Evolutionary conservation across 2,888 invertebrate genomes (phyloP), one percentile per base, ranked within the genome.

Genomic region (Neuroscelio doddi): DNA sequence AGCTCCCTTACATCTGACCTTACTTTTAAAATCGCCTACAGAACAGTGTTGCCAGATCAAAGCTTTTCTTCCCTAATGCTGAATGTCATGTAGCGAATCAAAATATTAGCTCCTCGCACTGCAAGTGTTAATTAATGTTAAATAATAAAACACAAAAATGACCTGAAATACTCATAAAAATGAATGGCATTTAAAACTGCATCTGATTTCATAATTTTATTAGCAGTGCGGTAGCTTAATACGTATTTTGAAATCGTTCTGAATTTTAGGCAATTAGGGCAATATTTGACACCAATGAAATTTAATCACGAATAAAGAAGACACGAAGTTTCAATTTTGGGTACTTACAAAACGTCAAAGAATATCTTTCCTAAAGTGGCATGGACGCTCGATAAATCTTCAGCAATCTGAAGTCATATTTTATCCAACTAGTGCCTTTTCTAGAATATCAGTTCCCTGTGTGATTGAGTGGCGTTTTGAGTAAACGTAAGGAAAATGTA

Each of bases 371-470:
- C 9, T 12, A 7, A 44, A 15, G 5, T 15, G 16, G 24, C 44
- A 15, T 29, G 15, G 52, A 49, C 16, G 57, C 52, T 61, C 45
- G 51, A 52, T 47, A 29, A 49, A 62, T 53, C 46, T 66, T 42
- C 58, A 46, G 47, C 42, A 29, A 66, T 62, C 57, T 62, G 44
- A 53, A 39, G 57, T 53, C 59, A 56, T 49, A 50, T 62, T 58
- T 58, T 45, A 80, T 77, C 76, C 74, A 76, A 65, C 73, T 81
- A 82, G 82, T 82, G 82, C 82, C 82, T 82, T 80, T 77, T 73
- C 69, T 78, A 79, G 77, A 74, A 45, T 52, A 65, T 69, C 73
- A 72, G 73, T 74, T 59, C 70, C 72, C 71, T 70, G 70, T 74
- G 64, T 71, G 74, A 71, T 49, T 75, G 70, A 69, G 52, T 59